phyloP scores from a whole-genome alignment of 2,797 vertebrate genomes.

The Knipowitschia caucasica region DNA sequence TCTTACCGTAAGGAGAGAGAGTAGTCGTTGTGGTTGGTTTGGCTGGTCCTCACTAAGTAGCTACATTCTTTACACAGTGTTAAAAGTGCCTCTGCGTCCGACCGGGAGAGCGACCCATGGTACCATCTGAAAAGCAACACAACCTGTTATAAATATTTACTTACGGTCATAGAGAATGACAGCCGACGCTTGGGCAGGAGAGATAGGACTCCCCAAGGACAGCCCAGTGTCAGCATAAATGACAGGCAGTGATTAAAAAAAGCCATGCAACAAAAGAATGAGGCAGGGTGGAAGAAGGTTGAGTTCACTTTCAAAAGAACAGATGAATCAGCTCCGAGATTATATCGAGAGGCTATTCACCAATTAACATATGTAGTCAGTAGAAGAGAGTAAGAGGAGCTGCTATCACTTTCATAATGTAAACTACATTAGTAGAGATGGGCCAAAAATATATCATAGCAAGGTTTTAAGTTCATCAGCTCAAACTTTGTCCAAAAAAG shows the following conservation, averaged over 20 bases:
- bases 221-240: constrained; percentile 3
- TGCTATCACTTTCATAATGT: background rate
- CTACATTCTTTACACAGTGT: constrained; percentile 90
- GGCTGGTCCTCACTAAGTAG: constrained; percentile 89
- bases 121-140: constrained; percentile 82
- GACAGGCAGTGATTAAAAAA: constrained; percentile 3
- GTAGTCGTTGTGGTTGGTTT: constrained; percentile 85
- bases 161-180: background rate
- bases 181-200: background rate
- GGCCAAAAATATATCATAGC: no score
- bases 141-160: background rate
- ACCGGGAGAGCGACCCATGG: constrained; percentile 85
- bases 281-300: background rate
- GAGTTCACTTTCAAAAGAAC: background rate
- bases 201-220: constrained; percentile 1
- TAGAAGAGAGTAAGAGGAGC: background rate
- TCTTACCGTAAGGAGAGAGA: constrained; percentile 86
- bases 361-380: background rate
- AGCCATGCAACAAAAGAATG: constrained; percentile 3
- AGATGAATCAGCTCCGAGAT: constrained; percentile 3
- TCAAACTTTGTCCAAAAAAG: no score
- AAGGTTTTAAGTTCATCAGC: no score
- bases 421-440: no score
- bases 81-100: constrained; percentile 84
- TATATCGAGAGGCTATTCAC: background rate